Percentiles rank a stretch among this genome's conserved stretches.
These are phyloP conservation scores for Xenopus tropicalis DNA, from an alignment of 2,113 vertebrate species.

Conservation along the genomic window DNA sequence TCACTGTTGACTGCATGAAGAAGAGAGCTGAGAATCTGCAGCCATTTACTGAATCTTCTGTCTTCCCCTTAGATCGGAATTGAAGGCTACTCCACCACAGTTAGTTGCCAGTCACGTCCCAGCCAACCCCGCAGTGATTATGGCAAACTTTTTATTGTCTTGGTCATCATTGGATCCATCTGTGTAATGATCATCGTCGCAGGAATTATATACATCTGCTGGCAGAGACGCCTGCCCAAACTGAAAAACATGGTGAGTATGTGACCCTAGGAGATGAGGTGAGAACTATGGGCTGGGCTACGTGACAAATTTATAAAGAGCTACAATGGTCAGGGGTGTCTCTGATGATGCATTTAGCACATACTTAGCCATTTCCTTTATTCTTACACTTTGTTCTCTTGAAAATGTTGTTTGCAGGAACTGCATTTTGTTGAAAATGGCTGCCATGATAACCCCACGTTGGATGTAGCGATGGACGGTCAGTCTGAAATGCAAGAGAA, in stretches of 20 bases:
- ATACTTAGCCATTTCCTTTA: no score
- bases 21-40: no score
- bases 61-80: conserved; percentile 76
- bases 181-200: conserved; percentile 90
- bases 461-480: conserved; percentile 90
- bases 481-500: conserved; percentile 90
- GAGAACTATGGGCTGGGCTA: no score
- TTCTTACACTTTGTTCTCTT: no score
- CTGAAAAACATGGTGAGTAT: conserved; percentile 83
- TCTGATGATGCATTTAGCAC: no score
- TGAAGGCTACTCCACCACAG: conserved; percentile 81
- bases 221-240: conserved; percentile 85
- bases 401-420: conserved; percentile 61
- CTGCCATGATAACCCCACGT: conserved; percentile 95
- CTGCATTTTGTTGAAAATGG: conserved; percentile 95
- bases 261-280: no score
- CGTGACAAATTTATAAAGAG: background rate
- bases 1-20: no score
- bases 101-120: conserved; percentile 76
- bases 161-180: conserved; percentile 92
- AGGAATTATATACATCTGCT: conserved; percentile 93
- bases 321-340: background rate
- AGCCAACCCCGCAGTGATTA: conserved; percentile 88
- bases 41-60: background rate
- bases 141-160: conserved; percentile 91